Evolutionary conservation across 2,113 vertebrate genomes (phyloP).

Genomic region (Lophius piscatorius): DNA sequence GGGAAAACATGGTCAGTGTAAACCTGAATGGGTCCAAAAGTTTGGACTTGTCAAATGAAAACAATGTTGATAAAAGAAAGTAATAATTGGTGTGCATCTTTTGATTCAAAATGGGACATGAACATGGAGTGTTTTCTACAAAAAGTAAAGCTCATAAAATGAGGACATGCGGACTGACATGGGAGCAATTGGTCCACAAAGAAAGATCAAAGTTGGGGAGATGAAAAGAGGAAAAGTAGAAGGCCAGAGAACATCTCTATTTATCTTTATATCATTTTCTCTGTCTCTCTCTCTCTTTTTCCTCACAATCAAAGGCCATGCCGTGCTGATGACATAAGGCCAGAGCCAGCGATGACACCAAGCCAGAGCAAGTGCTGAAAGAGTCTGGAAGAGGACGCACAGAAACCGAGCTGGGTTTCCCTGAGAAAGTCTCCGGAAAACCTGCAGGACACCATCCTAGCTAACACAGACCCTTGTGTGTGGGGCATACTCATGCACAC

Average conservation of each 20-base stretch:
- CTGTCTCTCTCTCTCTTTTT: conserved; percentile 31
- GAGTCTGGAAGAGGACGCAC: conserved; percentile 40
- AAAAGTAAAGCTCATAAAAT: conserved; percentile 22
- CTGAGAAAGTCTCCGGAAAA: conserved; percentile 44
- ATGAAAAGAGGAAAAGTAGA: conserved; percentile 37
- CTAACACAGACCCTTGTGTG: conserved; percentile 56
- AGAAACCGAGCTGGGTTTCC: conserved; percentile 42
- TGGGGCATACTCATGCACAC: conserved; percentile 43
- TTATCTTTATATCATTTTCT: conserved; percentile 41
- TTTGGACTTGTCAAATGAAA: conserved; percentile 10
- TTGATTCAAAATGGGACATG: conserved; percentile 20
- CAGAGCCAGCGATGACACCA: conserved; percentile 48
- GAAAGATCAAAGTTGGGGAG: conserved; percentile 18
- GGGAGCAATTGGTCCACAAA: conserved; percentile 18
- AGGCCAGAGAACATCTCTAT: conserved; percentile 40
- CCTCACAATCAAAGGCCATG: conserved; percentile 57
- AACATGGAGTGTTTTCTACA: conserved; percentile 10
- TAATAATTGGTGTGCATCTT: not conserved
- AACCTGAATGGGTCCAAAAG: not conserved
- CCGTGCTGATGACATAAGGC: conserved; percentile 47
- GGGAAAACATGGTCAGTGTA: conserved; percentile 7
- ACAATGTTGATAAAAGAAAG: not conserved
- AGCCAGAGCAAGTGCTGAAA: conserved; percentile 60
- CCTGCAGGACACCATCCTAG: conserved; percentile 55
- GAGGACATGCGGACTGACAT: conserved; percentile 18